A percentile compares a stretch with the other conserved stretches of the same genome.
phyloP scores from a whole-genome alignment of 30 jellyfish, hydroid and myxozoan genomes.

The Turritopsis dohrnii region DNA sequence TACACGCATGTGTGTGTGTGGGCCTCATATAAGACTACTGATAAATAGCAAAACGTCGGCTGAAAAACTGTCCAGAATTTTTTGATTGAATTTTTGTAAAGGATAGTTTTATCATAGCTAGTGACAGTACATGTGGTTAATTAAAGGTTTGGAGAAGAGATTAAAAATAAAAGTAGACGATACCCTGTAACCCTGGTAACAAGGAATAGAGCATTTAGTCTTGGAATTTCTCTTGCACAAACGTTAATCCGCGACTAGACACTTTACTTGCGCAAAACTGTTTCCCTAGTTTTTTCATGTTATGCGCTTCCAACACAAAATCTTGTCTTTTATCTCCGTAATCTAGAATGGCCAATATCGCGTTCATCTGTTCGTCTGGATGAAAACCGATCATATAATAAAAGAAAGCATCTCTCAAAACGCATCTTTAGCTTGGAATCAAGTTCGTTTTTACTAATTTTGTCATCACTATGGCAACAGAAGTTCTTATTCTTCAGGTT shows the following conservation, averaged over 20 bases:
- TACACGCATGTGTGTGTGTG: too few relatives aligned
- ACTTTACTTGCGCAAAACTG: constrained; percentile 72
- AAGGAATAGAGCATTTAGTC: neutral
- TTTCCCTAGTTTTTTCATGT: constrained; percentile 76
- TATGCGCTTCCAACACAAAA: constrained; percentile 73
- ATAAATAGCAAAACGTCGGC: too few relatives aligned
- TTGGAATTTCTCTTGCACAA: constrained; percentile 67
- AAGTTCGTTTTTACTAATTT: constrained; percentile 42
- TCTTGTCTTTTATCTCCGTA: constrained; percentile 87
- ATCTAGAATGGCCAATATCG: constrained; percentile 85
- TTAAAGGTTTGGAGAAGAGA: too few relatives aligned
- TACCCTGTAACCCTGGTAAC: too few relatives aligned
- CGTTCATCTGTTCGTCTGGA: constrained; percentile 90
- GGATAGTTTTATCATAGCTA: too few relatives aligned
- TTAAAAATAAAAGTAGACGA: too few relatives aligned
- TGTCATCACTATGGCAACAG: neutral
- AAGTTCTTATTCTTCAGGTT: neutral
- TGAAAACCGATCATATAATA: constrained; percentile 91
- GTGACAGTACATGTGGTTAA: too few relatives aligned
- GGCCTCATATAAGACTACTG: too few relatives aligned
- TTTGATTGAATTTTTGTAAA: too few relatives aligned
- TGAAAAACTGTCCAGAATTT: too few relatives aligned
- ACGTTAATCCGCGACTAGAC: constrained; percentile 72
- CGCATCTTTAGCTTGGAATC: constrained; percentile 66
- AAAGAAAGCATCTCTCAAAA: constrained; percentile 88